Base-by-base conservation (phyloP, 2,113 vertebrate genomes). In the Aldabrachelys gigantea region DNA sequence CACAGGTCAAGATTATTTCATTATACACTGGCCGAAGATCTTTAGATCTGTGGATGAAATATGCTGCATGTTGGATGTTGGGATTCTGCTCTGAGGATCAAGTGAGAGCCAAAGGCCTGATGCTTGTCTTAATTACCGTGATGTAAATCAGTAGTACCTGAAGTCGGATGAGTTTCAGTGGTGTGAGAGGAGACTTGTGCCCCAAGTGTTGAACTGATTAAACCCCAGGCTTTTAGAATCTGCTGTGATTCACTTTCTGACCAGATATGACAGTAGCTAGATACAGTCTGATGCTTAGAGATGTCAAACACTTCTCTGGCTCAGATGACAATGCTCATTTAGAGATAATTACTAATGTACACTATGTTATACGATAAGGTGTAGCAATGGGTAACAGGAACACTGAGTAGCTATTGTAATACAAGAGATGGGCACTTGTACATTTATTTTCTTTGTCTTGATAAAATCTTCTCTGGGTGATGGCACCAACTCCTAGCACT, bases 1-100 rank as follows among this genome's bases (percentile, higher is more conserved):
- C 38, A 11, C 50, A 44, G 27, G n/a, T 35, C 35, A 75, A 41
- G n/a, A 75, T 75, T 41, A 75, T 75, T 75, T 62, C 5, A 21
- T 35, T 82, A 3, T 56, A 8, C 3, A 24, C 12, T 76, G 6
- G 8, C 19, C 5, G 47, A 93, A 3, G 85, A 38, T 24, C 87
- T 31, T 31, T 89, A 83, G 1, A 41, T 19, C 5, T 41, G 1
- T 62, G 1, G 3, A 1, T 1, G 21, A 59, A 1, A 1, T 59
- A 11, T 56, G 31, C 49, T 62, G 22, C 38, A 17, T 17, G 2
- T 75, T 41, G 69, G 69, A 53, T 24, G 25, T n/a, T 78, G 7
- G 11, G 53, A 50, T 59, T 14, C n/a, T 52, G 11, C 4, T 91
- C n/a, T 25, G 22, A 7, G 8, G 27, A 86, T 80, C 3, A 31